Base-by-base conservation (phyloP, 2,888 invertebrate species). In the Nomada fabriciana region DNA sequence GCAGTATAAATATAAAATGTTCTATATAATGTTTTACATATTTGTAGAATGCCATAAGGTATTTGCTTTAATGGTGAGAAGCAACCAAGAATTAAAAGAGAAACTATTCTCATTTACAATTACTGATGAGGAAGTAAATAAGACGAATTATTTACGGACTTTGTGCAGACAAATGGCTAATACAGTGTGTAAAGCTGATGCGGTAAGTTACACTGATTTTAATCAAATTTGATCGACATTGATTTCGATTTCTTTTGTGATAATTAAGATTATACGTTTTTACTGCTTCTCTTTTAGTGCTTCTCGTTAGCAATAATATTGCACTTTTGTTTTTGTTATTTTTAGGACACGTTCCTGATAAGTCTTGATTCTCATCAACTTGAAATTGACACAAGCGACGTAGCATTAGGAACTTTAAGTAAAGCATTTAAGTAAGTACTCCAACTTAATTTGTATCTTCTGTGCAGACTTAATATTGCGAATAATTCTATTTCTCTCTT, bases 81-180 rank as follows among this genome's bases (percentile, higher is more conserved):
- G 97, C 92, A 98, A 97, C 93, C 96, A 97, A 89, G 98, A 98
- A 93, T 93, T 96, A 82, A 98, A 98, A 93, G 98, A 98, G 94
- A 97, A 97, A 92, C 94, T 98, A 84, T 98, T 97, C 94, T 97
- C 98, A 60, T 98, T 98, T 94, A 96, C 97, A 92, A 96, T 98
- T 92, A 96, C 96, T 55, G 97, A 97, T 90, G 98, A 98, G 88
- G 97, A 97, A 77, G 96, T 96, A 72, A 97, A 97, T 94, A 98
- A 98, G 94, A 94, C 95, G 63, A 95, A 96, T 86, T 98, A 98
- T 94, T 95, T 99, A 88, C 96, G 96, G 86, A 96, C 96, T 83
- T 95, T 99, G 84, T 98, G 98, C 92, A 96, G 98, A 92, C 97
- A 98, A 94, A 97, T 98, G 96, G 98, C 98, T 61, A 98, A 98